Evolutionary conservation across 2,113 vertebrate genomes (phyloP), one percentile per base, ranked within the genome.

Genomic region (Syngnathus floridae): DNA sequence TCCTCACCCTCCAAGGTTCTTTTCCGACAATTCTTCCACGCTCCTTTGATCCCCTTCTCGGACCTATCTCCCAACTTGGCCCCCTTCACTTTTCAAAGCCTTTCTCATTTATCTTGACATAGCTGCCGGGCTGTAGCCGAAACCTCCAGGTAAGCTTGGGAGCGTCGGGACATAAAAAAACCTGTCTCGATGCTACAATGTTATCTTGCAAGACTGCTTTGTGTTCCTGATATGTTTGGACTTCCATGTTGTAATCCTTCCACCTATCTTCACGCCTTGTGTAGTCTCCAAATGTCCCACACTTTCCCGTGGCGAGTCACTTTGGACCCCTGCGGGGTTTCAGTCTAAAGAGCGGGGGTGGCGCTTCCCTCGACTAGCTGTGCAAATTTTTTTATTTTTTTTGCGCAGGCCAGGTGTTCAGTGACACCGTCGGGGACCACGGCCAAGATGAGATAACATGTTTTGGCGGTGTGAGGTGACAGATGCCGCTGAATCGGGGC

Each of bases 71-170:
- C 26, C 61, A 17, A 45, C 63, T 54, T 74, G 58, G 26, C 61
- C 35, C 46, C 63, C 63, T 64, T 78, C 63, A 26, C 64, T 73
- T 75, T 74, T 72, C 69, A 59, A 43, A 51, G 9, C 7, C 56
- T 40, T 65, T 62, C 78, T 85, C 76, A 76, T 85, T 85, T 78
- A 75, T 70, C 78, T 68, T 77, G 66, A 79, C 72, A 76, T 48
- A 21, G 68, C 12, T 49, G 35, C 67, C 12, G 41, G 35, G 71
- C 58, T 38, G 31, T 55, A 40, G 58, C 61, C 37, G 7, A 63
- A 63, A 62, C 36, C 36, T 56, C 49, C 65, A 78, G 81, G 76
- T 80, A 77, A 77, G 71, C 64, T 69, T 63, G 49, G n/a, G 37
- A 1, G 19, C 11, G 16, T 35, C 11, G n/a, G 3, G 10, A 35